Evolutionary conservation across 2,113 vertebrate genomes (phyloP), one percentile per base, ranked within the genome.

Genomic region (Antechinus flavipes): DNA sequence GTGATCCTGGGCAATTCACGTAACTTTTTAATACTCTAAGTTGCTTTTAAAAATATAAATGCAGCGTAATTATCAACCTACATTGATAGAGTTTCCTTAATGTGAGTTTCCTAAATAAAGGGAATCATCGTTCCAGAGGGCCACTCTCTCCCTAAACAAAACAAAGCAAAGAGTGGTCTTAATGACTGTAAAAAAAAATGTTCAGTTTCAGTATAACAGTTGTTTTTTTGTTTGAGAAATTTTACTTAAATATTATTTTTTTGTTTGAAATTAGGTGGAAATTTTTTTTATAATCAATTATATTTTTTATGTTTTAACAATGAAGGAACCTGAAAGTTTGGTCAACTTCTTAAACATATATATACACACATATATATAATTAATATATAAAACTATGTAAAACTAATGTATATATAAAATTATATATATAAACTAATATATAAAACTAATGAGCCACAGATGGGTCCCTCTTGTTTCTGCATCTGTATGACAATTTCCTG

Each of bases 381-480:
- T n/a, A n/a, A n/a, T 49, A 49, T 49, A 49, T 49, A 49, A 49
- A 49, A 49, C 47, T n/a, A n/a, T n/a, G n/a, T 42, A 42, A 42
- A 42, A 42, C 42, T 42, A 1, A 42, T 42, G 42, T 42, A 42
- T 42, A 42, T 42, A 42, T 42, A 42, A 42, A 42, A 42, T 1
- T 42, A 42, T 42, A 42, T 42, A 42, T 42, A 42, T 42, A 42
- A 42, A 42, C 42, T 42, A 42, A 42, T 95, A 11, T 92, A 96
- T 95, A 95, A 98, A 49, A 25, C 96, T 98, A 98, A 98, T 97
- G 98, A 98, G 95, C 93, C 96, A 93, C 96, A 27, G n/a, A 54
- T 96, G 16, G 94, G 54, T 91, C 76, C 91, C 95, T 58, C 47
- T 89, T 96, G 95, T 96, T 94, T 98, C 97, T 96, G 95, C 94